Evolutionary conservation across 2,797 vertebrate genomes (phyloP).

Genomic region (Chloroceryle inda): DNA sequence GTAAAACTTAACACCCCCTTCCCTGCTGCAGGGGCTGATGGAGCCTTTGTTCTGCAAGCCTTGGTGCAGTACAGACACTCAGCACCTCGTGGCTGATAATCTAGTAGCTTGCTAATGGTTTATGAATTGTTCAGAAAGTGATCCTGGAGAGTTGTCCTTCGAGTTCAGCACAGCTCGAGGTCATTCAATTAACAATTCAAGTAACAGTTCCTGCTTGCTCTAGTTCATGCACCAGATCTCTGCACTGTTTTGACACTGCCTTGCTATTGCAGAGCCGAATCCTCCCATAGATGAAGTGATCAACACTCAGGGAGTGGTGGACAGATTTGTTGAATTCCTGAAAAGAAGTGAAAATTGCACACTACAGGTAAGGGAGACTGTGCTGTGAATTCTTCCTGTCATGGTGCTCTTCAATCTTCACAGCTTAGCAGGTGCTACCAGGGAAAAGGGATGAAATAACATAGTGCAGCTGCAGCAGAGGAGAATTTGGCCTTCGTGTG

Average conservation of each 20-base stretch:
- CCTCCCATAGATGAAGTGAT: conserved; percentile 99
- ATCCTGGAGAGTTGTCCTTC: neutral
- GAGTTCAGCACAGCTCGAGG: neutral
- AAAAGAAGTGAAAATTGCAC: conserved; percentile 94
- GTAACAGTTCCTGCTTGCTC: neutral
- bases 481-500: neutral
- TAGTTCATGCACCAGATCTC: neutral
- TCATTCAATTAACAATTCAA: neutral
- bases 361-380: conserved; percentile 88
- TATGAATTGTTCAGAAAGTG: neutral
- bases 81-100: neutral
- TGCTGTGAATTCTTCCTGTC: fast-evolving
- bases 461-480: neutral
- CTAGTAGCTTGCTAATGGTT: neutral
- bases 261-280: conserved; percentile 90
- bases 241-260: neutral
- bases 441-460: neutral
- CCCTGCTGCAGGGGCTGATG: fast-evolving
- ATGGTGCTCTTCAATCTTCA: neutral
- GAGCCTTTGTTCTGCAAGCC: neutral
- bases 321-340: conserved; percentile 96
- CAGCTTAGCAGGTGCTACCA: neutral
- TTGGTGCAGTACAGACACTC: neutral
- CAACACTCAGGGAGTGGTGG: conserved; percentile 94
- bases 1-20: conserved; percentile 70